Percentiles rank a stretch among this genome's conserved stretches.
These are phyloP conservation scores for Pachyuromys duprasi DNA, from an alignment of 2,797 vertebrate species.

Conservation along the genomic window DNA sequence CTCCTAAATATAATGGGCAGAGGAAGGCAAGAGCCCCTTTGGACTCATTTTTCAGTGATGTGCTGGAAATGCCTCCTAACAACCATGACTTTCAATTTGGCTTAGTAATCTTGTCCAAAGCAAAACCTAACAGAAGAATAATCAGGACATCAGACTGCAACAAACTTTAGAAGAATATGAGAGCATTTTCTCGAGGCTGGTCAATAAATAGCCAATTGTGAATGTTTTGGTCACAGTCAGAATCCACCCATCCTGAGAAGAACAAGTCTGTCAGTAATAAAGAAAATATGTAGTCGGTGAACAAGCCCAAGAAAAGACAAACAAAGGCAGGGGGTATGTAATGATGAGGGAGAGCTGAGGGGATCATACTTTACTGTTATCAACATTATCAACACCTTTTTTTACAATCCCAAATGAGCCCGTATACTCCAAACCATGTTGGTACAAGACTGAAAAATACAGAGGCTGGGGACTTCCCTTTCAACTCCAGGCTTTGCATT, in stretches of 20 bases:
- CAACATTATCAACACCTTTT: not conserved
- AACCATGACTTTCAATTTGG: conserved; percentile 73
- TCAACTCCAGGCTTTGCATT: too few species aligned
- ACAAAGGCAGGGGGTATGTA: not conserved
- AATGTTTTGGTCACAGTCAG: not conserved
- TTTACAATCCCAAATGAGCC: not conserved
- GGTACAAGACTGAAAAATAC: not conserved
- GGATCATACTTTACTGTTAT: not conserved
- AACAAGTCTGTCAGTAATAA: not conserved
- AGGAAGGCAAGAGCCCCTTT: conserved; percentile 1
- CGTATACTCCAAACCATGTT: not conserved
- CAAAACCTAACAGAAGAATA: conserved; percentile 67
- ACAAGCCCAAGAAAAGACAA: not conserved
- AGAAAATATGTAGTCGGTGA: not conserved
- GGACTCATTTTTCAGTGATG: conserved; percentile 56
- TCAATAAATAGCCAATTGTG: conserved; percentile 29
- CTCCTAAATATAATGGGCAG: conserved; percentile 47
- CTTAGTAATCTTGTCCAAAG: conserved; percentile 57
- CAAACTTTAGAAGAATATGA: not conserved
- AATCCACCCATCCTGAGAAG: not conserved
- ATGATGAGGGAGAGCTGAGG: not conserved
- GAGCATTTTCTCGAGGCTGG: not conserved
- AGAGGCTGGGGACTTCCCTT: fast-evolving
- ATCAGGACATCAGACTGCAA: conserved; percentile 59
- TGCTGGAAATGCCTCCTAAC: conserved; percentile 72